Evolutionary conservation across 2,797 vertebrate genomes (phyloP), one percentile per base, ranked within the genome.

Genomic region (Helicolenus hilgendorfi): DNA sequence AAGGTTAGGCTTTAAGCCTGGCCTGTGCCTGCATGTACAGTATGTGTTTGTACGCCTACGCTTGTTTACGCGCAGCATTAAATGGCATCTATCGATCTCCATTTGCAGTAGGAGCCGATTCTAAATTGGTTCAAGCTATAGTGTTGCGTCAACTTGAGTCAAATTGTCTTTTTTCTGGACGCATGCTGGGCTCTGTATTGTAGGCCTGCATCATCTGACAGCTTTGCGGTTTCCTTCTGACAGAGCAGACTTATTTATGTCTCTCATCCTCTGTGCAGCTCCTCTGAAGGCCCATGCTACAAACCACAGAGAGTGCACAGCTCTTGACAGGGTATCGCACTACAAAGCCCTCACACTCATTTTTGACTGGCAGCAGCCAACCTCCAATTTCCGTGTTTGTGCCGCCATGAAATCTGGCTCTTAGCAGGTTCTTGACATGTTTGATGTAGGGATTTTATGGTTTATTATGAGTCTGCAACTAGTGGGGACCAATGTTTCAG

Each of bases 231-330:
- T 95, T 58, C 90, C 85, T 84, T 84, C 89, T 95, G 94, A 96
- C 92, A 88, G 90, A 94, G 83, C 77, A 92, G 84, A 94, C 88
- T 91, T 95, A 91, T 95, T 96, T 93, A 94, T 92, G 92, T 90
- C 85, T 93, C 90, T 95, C 92, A 91, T 94, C 87, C 74, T 91
- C 80, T 88, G 77, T 81, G 89, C 78, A 84, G 89, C 80, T 80
- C 85, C 78, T 93, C 83, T 87, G 91, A 94, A 93, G 94, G 84
- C 83, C 79, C 77, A 14, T 87, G 83, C 91, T 85, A 80, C 93
- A 94, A 92, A 93, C 94, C 95, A 89, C 89, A 81, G 92, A 91
- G 90, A 74, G 91, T 91, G 88, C 89, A 76, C 67, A 80, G 89
- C 85, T 85, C 88, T 74, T 94, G 94, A 94, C 93, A 91, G 92